These are phyloP conservation scores for Tachysurus fulvidraco DNA, from an alignment of 2,113 vertebrate species.

Conservation along the genomic window DNA sequence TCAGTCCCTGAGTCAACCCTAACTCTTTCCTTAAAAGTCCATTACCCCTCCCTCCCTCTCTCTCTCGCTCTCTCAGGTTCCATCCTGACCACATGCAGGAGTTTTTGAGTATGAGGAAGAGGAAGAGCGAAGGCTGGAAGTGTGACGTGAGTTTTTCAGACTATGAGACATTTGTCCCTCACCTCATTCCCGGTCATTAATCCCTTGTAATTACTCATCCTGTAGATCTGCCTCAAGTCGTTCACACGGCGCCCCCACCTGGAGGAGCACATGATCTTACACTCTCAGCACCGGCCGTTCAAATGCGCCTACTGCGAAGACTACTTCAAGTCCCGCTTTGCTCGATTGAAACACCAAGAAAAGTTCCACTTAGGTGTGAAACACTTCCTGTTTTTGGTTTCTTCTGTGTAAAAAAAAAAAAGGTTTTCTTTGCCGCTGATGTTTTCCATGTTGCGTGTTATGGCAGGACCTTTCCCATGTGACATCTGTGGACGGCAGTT, in stretches of 20 bases:
- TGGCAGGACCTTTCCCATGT: conserved; percentile 92
- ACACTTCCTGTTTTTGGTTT: background rate
- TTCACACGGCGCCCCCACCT: conserved; percentile 93
- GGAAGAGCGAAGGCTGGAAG: conserved; percentile 94
- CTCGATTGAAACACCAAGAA: conserved; percentile 94
- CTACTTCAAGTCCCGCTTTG: conserved; percentile 93
- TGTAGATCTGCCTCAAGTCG: conserved; percentile 91
- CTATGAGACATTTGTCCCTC: background rate
- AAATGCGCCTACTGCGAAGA: conserved; percentile 96
- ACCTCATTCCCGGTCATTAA: background rate
- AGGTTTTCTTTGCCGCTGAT: background rate
- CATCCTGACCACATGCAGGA: conserved; percentile 93
- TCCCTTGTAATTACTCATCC: background rate
- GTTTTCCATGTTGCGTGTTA: background rate
- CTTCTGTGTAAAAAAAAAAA: background rate
- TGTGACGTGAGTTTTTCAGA: conserved; percentile 83
- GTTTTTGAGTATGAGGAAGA: conserved; percentile 89
- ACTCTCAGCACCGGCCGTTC: conserved; percentile 94
- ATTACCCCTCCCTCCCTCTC: background rate
- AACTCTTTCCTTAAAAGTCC: background rate
- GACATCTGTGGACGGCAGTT: conserved; percentile 96
- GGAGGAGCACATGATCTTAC: conserved; percentile 97
- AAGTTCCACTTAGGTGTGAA: conserved; percentile 88
- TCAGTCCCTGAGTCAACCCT: background rate
- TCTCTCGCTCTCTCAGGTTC: conserved; percentile 75